Conservation (phyloP, 1,140 invertebrate species). For the Macrostomum lignano region DNA sequence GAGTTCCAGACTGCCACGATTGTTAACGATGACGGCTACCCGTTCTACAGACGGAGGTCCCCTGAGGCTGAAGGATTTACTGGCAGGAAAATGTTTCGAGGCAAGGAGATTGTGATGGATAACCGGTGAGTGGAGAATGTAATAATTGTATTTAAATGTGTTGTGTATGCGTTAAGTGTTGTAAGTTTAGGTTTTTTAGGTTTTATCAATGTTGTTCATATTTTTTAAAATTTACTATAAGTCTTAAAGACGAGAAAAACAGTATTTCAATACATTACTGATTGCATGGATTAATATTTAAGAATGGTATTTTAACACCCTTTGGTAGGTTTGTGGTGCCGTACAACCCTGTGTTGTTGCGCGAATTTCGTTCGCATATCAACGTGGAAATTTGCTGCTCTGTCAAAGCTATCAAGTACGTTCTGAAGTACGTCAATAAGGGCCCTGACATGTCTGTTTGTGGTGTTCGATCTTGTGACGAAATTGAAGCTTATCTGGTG, state of each 20-base stretch:
- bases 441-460: constrained; percentile 12
- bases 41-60: constrained; percentile 6
- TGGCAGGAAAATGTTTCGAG: too few species aligned
- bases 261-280: too few species aligned
- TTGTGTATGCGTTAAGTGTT: too few species aligned
- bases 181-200: neutral
- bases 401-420: constrained; percentile 11
- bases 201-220: too few species aligned
- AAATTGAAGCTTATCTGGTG: too few species aligned
- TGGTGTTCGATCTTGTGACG: too few species aligned
- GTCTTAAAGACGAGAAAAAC: too few species aligned
- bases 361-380: constrained; percentile 9
- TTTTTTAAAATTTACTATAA: too few species aligned
- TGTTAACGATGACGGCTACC: constrained; percentile 8
- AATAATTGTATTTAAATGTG: too few species aligned
- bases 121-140: too few species aligned
- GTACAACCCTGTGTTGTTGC: constrained; percentile 8
- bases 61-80: too few species aligned
- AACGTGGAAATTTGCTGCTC: constrained; percentile 10
- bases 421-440: constrained; percentile 19
- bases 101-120: too few species aligned
- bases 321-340: constrained; percentile 8
- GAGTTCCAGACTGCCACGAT: constrained; percentile 6
- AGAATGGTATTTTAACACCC: neutral
- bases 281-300: neutral